A percentile compares a stretch with the other conserved stretches of the same genome.
These are phyloP conservation scores for Ictalurus punctatus DNA, from an alignment of 2,113 vertebrate genomes.

Conservation along the genomic window DNA sequence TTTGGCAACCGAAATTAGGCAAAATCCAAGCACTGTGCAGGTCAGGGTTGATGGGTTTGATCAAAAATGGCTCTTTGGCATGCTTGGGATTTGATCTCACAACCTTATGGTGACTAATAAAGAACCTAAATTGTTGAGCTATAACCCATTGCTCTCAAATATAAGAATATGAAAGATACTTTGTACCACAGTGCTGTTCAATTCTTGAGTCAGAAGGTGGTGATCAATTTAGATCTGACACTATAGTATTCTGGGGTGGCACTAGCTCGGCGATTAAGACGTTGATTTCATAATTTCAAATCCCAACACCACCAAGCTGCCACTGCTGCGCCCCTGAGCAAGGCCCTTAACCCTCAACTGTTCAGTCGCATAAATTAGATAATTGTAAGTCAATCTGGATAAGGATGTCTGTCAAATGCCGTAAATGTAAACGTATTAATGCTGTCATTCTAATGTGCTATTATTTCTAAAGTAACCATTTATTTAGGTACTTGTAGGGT, in stretches of 20 bases:
- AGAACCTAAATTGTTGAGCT: not conserved
- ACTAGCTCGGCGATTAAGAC: too few relatives aligned
- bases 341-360: too few relatives aligned
- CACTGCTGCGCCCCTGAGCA: too few relatives aligned
- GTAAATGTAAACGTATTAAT: not conserved
- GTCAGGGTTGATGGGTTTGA: not conserved
- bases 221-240: not conserved
- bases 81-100: not conserved
- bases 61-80: not conserved
- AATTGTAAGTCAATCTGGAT: too few relatives aligned
- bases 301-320: too few relatives aligned
- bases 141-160: not conserved
- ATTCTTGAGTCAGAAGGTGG: not conserved
- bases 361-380: too few relatives aligned
- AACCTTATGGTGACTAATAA: not conserved
- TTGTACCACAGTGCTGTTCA: not conserved
- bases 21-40: not conserved
- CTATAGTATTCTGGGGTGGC: not conserved
- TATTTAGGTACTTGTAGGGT: not conserved
- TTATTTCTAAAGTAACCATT: not conserved
- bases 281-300: too few relatives aligned
- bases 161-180: not conserved
- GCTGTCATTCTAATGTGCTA: not conserved
- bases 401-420: too few relatives aligned
- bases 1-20: not conserved